These are phyloP conservation scores for Ramphastos sulfuratus DNA, from an alignment of 2,113 vertebrate species.

Conservation along the genomic window DNA sequence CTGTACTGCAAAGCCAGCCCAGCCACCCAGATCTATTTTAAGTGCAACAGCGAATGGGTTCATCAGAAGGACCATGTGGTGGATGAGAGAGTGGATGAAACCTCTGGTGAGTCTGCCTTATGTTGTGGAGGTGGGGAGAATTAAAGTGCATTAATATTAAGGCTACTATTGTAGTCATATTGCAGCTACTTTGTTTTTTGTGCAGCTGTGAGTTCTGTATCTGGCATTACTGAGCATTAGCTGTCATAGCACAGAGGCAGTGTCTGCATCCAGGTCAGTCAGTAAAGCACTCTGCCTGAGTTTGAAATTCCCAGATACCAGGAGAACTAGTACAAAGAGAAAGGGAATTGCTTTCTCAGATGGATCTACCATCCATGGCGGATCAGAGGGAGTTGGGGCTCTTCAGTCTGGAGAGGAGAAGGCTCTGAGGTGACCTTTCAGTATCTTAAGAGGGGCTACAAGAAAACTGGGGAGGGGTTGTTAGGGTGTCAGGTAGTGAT, in stretches of 20 bases:
- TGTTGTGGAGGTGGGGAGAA: background rate
- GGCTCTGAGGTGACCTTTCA: too few relatives aligned
- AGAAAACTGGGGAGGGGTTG: too few relatives aligned
- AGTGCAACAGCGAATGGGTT: slow-evolving; percentile 98
- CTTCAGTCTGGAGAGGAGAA: too few relatives aligned
- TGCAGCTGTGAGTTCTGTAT: background rate
- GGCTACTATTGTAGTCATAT: background rate
- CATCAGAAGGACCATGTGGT: slow-evolving; percentile 96
- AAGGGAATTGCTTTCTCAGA: background rate
- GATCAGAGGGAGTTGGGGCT: too few relatives aligned
- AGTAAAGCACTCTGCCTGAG: background rate
- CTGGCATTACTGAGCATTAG: background rate
- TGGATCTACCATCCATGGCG: background rate
- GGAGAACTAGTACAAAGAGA: background rate
- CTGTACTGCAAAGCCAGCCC: slow-evolving; percentile 95
- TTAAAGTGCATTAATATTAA: background rate
- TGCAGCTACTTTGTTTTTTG: background rate
- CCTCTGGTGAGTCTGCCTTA: slow-evolving; percentile 82
- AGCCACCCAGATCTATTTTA: slow-evolving; percentile 97
- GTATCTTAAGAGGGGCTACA: too few relatives aligned
- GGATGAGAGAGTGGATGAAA: slow-evolving; percentile 92
- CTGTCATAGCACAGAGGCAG: background rate
- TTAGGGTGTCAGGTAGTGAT: too few relatives aligned
- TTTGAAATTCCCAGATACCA: background rate
- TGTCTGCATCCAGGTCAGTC: background rate